A percentile compares a stretch with the other conserved stretches of the same genome.
These are phyloP conservation scores for Epistrophe grossulariae DNA, from an alignment of 2,888 invertebrate species.

Conservation along the genomic window DNA sequence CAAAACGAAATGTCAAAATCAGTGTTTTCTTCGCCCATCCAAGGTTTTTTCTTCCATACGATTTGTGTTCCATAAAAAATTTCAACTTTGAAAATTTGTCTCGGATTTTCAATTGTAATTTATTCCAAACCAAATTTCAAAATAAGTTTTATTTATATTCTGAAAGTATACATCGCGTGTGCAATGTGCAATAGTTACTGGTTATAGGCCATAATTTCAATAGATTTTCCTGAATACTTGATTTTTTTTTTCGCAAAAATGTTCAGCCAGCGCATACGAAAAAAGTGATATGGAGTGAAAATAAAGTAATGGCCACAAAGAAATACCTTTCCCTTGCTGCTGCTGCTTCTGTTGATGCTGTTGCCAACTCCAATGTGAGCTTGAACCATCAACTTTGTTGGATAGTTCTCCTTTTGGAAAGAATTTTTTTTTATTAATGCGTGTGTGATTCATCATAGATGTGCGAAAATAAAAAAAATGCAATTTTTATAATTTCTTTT, in stretches of 20 bases:
- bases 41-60: constrained; percentile 74
- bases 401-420: constrained; percentile 54
- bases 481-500: constrained; percentile 64
- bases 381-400: constrained; percentile 28
- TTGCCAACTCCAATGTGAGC: constrained; percentile 68
- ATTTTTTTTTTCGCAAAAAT: constrained; percentile 58
- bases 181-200: background rate
- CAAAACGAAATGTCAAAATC: constrained; percentile 70
- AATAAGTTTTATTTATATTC: background rate
- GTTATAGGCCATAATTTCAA: background rate
- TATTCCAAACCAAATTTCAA: background rate
- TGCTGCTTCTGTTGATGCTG: constrained; percentile 68
- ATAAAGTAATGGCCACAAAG: constrained; percentile 75
- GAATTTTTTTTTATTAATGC: constrained; percentile 67
- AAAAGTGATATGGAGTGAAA: constrained; percentile 70
- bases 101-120: constrained; percentile 41
- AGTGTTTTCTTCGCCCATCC: constrained; percentile 69
- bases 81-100: constrained; percentile 47
- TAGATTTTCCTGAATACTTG: background rate
- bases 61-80: constrained; percentile 65
- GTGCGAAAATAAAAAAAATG: constrained; percentile 45
- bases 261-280: constrained; percentile 68
- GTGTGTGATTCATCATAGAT: constrained; percentile 62
- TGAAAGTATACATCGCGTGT: background rate
- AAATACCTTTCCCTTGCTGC: constrained; percentile 71